A percentile compares a stretch with the other conserved stretches of the same genome.
Evolutionary conservation across 2,797 vertebrate species (phyloP).

Genomic region (Loriculus beryllinus): DNA sequence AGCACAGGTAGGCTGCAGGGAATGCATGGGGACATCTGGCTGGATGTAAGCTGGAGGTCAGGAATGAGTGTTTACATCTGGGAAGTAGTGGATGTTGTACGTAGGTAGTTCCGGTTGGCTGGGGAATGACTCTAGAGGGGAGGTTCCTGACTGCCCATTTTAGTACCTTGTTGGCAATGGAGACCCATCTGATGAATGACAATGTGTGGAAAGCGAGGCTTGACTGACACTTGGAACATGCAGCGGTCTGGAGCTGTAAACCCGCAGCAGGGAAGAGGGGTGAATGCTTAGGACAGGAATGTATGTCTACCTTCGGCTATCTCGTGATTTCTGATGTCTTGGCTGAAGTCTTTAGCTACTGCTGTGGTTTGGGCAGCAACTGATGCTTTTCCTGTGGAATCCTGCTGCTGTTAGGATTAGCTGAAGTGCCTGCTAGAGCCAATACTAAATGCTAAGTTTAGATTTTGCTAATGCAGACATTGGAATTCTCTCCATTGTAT

Average conservation of each 20-base stretch:
- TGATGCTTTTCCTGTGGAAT: not conserved
- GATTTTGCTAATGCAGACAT: not conserved
- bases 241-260: not conserved
- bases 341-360: not conserved
- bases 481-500: not conserved
- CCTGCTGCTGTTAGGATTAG: not conserved
- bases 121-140: not conserved
- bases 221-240: not conserved
- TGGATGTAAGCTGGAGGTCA: not conserved
- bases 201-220: not conserved
- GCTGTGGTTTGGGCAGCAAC: not conserved
- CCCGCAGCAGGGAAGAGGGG: not conserved
- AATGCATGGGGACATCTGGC: not conserved
- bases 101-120: not conserved
- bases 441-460: not conserved
- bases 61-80: not conserved
- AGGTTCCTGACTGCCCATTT: not conserved
- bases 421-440: not conserved
- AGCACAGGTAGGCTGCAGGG: not conserved
- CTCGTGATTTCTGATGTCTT: not conserved
- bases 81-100: not conserved
- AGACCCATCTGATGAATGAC: not conserved
- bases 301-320: not conserved
- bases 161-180: not conserved
- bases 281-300: not conserved